Base-by-base conservation (phyloP, 2,888 invertebrate genomes). In the Drosophila dives region DNA sequence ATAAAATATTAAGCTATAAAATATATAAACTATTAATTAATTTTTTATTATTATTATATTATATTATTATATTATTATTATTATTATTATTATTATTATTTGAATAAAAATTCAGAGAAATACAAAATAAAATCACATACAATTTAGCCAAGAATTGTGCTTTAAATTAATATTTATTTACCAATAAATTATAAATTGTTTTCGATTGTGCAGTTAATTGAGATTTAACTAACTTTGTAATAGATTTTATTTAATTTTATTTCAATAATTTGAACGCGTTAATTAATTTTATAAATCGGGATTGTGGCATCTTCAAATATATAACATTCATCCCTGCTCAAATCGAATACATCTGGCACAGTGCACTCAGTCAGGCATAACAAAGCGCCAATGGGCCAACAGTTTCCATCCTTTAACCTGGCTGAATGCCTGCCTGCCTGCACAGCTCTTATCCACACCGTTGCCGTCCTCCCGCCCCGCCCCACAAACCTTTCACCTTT, bases 401-500 rank as follows among this genome's bases (percentile, higher is more conserved):
- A 66, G 74, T 42, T 73, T n/a, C 69, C 77, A 77, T 77, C 38
- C 70, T 67, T 77, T 64, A 70, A 64, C 61, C 53, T 54, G 74
- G 45, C 42, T 15, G n/a, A 38, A 38, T 23, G 45, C 23, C 15
- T 15, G 45, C 38, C 36, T 40, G 50, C 38, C 36, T 34, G 50
- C 66, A 26, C n/a, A 48, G 34, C 38, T 29, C 48, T 64, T 26
- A 36, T 7, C n/a, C 48, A 29, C 20, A 40, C 49, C 34, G 2
- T 36, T 11, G 50, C 59, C 49, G 29, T 38, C 54, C 40, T 23
- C 20, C 54, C 49, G n/a, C 50, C 32, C 5, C 23, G 15, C 20
- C n/a, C n/a, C 34, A 34, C 67, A 36, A 59, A 70, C 76, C 69
- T 66, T 72, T 79, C 77, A 81, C 76, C 86, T 84, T 81, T 55